These are phyloP conservation scores for Bicyclus anynana DNA, from an alignment of 1,140 invertebrate species.

Conservation along the genomic window DNA sequence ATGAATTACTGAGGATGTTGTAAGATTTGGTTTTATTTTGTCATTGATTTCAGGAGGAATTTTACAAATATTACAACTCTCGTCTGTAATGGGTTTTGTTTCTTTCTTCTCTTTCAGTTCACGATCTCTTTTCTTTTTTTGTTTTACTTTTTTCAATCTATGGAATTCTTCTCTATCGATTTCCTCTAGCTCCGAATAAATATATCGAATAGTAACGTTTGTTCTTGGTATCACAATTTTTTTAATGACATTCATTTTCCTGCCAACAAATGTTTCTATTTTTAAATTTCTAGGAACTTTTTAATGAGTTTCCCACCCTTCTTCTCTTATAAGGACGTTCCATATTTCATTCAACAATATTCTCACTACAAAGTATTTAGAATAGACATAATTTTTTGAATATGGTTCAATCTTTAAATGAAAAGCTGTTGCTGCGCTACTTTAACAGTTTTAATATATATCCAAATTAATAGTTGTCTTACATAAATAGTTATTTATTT, in stretches of 20 bases:
- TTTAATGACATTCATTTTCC: conserved; percentile 36
- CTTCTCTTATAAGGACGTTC: conserved; percentile 12
- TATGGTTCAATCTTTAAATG: no score
- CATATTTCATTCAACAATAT: background rate
- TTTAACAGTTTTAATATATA: no score
- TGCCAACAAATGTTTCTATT: conserved; percentile 30
- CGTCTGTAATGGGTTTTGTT: no score
- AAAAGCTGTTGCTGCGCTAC: no score
- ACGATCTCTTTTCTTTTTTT: conserved; percentile 27
- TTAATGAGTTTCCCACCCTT: conserved; percentile 21
- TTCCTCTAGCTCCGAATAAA: conserved; percentile 39
- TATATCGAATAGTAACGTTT: conserved; percentile 32
- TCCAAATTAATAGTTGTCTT: no score
- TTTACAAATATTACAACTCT: no score
- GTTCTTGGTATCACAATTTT: conserved; percentile 40
- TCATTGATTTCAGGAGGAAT: no score
- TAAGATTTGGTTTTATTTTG: no score
- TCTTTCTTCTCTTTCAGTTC: conserved; percentile 15
- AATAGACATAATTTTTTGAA: no score
- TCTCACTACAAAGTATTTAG: no score
- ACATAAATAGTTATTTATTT: no score
- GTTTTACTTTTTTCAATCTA: conserved; percentile 38
- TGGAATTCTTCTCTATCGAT: conserved; percentile 37
- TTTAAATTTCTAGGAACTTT: background rate
- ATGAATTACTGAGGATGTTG: no score